Conservation (phyloP, 92 coral and sea anemone species). For the Bergia sp. region DNA sequence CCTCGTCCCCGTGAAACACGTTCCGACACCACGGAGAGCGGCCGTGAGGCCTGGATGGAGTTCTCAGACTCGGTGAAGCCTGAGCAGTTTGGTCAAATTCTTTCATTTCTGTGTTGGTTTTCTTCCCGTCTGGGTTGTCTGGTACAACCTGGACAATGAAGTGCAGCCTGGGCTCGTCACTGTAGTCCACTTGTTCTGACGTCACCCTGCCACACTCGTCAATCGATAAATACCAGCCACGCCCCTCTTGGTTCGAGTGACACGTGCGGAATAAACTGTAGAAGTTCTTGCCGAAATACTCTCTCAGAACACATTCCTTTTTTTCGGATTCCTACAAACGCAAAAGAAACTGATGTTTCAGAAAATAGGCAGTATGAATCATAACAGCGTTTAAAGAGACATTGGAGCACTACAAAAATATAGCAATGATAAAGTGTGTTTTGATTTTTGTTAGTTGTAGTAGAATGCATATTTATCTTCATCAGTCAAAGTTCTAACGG, state of each 20-base stretch:
- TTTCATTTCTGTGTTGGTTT: neutral
- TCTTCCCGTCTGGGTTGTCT: conserved; percentile 44
- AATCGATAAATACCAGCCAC: conserved; percentile 91
- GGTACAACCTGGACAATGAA: conserved; percentile 80
- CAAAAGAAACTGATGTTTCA: neutral
- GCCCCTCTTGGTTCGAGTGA: conserved; percentile 81
- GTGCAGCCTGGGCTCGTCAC: conserved; percentile 85
- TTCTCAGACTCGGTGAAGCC: neutral
- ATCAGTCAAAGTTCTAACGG: too few relatives aligned
- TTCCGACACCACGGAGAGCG: conserved; percentile 16
- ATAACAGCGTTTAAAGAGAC: too few relatives aligned
- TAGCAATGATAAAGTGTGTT: too few relatives aligned
- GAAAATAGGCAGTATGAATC: too few relatives aligned
- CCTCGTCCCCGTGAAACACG: neutral
- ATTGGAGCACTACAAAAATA: too few relatives aligned
- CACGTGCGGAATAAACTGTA: conserved; percentile 89
- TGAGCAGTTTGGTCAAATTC: neutral
- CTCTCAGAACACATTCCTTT: conserved; percentile 95
- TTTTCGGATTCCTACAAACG: conserved; percentile 78
- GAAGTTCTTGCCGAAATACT: conserved; percentile 87
- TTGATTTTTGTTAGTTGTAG: too few relatives aligned
- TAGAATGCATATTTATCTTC: too few relatives aligned
- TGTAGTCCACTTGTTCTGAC: conserved; percentile 72
- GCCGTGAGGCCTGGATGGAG: neutral
- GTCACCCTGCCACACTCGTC: conserved; percentile 73